Evolutionary conservation across 2,797 vertebrate species (phyloP).

Genomic region (Gallinago stenura): DNA sequence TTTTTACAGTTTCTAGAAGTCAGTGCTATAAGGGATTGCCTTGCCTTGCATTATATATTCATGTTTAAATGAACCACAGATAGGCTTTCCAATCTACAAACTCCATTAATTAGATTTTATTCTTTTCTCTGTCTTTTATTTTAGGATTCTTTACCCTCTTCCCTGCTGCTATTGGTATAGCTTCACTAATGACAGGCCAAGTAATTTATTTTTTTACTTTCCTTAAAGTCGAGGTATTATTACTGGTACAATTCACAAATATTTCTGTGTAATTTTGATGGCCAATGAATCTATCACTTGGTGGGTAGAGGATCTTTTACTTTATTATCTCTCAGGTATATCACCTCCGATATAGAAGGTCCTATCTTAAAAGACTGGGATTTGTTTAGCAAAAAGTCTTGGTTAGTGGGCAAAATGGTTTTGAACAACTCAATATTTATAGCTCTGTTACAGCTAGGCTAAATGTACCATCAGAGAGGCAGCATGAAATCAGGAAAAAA

Average conservation of each 20-base stretch:
- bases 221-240: not conserved
- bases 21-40: slow-evolving; percentile 8
- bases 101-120: slow-evolving; percentile 64
- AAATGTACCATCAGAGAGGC: not conserved
- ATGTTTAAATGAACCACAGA: slow-evolving; percentile 32
- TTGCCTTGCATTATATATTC: slow-evolving; percentile 15
- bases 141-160: slow-evolving; percentile 30
- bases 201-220: slow-evolving; percentile 3
- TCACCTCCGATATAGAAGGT: not conserved
- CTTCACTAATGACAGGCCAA: slow-evolving; percentile 33
- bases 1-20: slow-evolving; percentile 36
- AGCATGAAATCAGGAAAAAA: not conserved
- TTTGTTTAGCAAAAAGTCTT: not conserved
- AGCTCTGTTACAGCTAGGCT: not conserved
- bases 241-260: not conserved
- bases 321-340: not conserved
- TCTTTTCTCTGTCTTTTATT: slow-evolving; percentile 32
- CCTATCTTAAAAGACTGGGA: not conserved
- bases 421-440: not conserved
- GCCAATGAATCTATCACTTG: not conserved
- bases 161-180: slow-evolving; percentile 28
- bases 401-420: not conserved
- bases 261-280: not conserved
- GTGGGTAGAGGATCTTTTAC: not conserved
- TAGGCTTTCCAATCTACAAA: slow-evolving; percentile 34